phyloP scores from a whole-genome alignment of 64 coral and sea anemone species.

The Stichodactyla mertensii region DNA sequence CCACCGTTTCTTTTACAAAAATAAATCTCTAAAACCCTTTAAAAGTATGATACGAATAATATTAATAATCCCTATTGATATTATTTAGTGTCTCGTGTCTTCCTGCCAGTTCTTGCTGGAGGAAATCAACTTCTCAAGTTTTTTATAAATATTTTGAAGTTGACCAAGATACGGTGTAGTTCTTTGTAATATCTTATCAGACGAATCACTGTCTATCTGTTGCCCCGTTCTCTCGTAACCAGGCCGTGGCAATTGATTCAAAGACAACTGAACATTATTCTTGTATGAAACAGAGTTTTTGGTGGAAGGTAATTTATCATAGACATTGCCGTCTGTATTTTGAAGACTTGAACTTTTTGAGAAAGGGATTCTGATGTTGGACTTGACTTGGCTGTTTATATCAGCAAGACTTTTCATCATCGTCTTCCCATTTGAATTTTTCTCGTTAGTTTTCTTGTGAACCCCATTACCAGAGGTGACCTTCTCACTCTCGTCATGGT shows the following conservation, averaged over 20 bases:
- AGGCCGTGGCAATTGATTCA: not conserved
- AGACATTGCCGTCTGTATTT: not conserved
- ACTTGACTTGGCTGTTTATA: not conserved
- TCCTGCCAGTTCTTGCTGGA: conserved; percentile 15
- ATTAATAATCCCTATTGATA: not conserved
- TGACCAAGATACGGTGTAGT: conserved; percentile 30
- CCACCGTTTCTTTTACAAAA: too few species aligned
- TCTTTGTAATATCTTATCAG: not conserved
- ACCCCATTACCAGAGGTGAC: not conserved
- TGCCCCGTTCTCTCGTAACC: not conserved
- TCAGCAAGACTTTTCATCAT: not conserved
- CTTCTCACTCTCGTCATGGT: conserved; percentile 1
- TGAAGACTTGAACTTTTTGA: not conserved
- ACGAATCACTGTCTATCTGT: not conserved
- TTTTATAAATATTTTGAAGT: conserved; percentile 54
- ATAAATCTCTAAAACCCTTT: too few species aligned
- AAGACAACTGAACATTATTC: not conserved
- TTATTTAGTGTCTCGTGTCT: not conserved
- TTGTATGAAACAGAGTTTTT: not conserved
- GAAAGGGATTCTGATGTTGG: not conserved
- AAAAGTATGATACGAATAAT: too few species aligned
- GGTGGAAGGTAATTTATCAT: not conserved
- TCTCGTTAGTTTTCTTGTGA: not conserved
- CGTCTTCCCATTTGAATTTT: not conserved
- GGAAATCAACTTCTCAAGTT: conserved; percentile 41